phyloP scores from a whole-genome alignment of 2,113 vertebrate genomes.

The Eclectus roratus region DNA sequence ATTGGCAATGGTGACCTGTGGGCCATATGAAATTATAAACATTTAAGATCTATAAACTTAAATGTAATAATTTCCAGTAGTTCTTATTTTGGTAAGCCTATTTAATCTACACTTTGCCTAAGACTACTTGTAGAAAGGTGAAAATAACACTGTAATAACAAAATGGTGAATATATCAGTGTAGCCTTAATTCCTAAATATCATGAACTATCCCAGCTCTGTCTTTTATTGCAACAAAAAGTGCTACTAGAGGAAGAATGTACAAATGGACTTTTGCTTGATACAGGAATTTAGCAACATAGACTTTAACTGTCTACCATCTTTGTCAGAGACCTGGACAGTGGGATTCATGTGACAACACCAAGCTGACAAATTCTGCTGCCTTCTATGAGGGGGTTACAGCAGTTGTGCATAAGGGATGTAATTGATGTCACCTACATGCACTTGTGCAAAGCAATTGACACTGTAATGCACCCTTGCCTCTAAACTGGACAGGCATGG shows the following conservation, averaged over 20 bases:
- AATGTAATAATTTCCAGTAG: background rate
- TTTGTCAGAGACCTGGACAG: background rate
- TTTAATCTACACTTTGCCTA: background rate
- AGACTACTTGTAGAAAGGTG: background rate
- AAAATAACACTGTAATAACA: background rate
- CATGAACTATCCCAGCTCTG: background rate
- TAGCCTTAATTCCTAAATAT: background rate
- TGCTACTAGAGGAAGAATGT: background rate
- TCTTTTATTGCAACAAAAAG: background rate
- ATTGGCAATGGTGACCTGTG: background rate
- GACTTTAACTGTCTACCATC: background rate
- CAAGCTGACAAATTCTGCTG: background rate
- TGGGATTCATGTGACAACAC: background rate
- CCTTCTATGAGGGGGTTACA: background rate
- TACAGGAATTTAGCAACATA: background rate
- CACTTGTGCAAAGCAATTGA: background rate
- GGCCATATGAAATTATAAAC: background rate
- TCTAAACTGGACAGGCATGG: background rate
- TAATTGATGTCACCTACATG: background rate
- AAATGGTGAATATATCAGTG: background rate
- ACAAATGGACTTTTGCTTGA: background rate
- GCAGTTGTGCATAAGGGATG: background rate
- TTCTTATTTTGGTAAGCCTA: background rate
- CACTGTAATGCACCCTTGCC: background rate
- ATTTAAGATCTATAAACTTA: constrained; percentile 25